Conservation (phyloP, 2,888 invertebrate species). For the Chymomyza procnemis region DNA sequence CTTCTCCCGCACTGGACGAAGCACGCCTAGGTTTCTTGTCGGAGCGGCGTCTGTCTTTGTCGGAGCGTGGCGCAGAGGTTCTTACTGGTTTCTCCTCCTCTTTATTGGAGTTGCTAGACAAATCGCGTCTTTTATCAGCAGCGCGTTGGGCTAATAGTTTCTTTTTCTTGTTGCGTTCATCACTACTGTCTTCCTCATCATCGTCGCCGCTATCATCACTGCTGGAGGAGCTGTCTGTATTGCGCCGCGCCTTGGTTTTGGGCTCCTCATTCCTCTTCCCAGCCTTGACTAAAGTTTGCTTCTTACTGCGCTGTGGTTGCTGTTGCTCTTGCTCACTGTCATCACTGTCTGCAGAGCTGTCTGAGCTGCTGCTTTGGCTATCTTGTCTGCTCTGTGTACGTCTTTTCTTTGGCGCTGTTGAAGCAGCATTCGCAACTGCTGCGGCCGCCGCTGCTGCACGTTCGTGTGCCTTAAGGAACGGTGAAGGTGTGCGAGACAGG, state of each 20-base stretch:
- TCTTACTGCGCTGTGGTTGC: constrained; percentile 71
- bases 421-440: constrained; percentile 22
- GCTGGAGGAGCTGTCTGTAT: constrained; percentile 60
- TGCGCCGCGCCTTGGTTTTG: constrained; percentile 40
- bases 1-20: constrained; percentile 34
- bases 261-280: constrained; percentile 1
- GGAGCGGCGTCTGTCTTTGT: constrained; percentile 36
- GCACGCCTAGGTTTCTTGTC: constrained; percentile 53
- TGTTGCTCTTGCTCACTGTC: constrained; percentile 77
- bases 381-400: constrained; percentile 24
- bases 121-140: constrained; percentile 13
- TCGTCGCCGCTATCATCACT: constrained; percentile 63
- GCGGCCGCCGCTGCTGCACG: constrained; percentile 45
- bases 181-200: constrained; percentile 69
- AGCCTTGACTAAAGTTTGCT: constrained; percentile 26
- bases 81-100: constrained; percentile 4
- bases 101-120: constrained; percentile 30
- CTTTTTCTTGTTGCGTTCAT: constrained; percentile 66
- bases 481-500: constrained; percentile 91
- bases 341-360: constrained; percentile 80
- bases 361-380: constrained; percentile 65
- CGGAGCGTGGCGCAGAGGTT: constrained; percentile 23
- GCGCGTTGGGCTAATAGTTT: constrained; percentile 5
- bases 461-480: constrained; percentile 84
- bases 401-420: constrained; percentile 50